Percentiles rank a stretch among this genome's conserved stretches.
phyloP scores from a whole-genome alignment of 2,888 invertebrate species.

The Drosophila algonquin region DNA sequence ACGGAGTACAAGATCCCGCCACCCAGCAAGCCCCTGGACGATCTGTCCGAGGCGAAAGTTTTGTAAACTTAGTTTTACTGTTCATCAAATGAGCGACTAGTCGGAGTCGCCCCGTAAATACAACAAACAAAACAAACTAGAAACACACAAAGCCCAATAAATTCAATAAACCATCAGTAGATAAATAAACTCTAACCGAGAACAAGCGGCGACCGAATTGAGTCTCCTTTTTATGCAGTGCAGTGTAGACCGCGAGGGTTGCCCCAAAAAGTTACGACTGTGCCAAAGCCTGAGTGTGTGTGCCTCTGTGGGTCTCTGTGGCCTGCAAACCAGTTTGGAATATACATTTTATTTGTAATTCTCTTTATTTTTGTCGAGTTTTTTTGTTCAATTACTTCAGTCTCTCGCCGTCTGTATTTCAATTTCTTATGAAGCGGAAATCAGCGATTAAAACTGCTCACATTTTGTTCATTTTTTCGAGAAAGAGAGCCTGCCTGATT shows the following conservation, averaged over 20 bases:
- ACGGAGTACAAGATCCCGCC: constrained; percentile 84
- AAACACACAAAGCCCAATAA: constrained; percentile 51
- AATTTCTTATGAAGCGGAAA: constrained; percentile 74
- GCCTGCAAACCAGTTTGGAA: constrained; percentile 29
- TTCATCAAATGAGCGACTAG: constrained; percentile 55
- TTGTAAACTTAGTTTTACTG: constrained; percentile 78
- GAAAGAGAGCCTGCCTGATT: constrained; percentile 50
- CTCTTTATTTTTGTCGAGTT: not conserved
- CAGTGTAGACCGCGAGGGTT: constrained; percentile 57
- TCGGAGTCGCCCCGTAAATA: constrained; percentile 67
- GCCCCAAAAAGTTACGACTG: constrained; percentile 23
- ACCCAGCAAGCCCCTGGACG: constrained; percentile 80
- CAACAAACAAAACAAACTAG: constrained; percentile 52
- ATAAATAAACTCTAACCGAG: constrained; percentile 11
- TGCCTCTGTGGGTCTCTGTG: not conserved
- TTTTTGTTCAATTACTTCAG: constrained; percentile 21
- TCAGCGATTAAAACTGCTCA: constrained; percentile 66
- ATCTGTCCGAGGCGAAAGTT: constrained; percentile 79
- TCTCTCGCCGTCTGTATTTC: constrained; percentile 32
- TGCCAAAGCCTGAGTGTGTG: not conserved
- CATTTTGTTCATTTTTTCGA: constrained; percentile 28
- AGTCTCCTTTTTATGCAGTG: constrained; percentile 44
- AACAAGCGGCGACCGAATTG: constrained; percentile 1
- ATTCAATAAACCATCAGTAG: constrained; percentile 29
- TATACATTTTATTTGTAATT: not conserved